Evolutionary conservation across 2,888 invertebrate species (phyloP).

Genomic region (Cerastoderma edule): DNA sequence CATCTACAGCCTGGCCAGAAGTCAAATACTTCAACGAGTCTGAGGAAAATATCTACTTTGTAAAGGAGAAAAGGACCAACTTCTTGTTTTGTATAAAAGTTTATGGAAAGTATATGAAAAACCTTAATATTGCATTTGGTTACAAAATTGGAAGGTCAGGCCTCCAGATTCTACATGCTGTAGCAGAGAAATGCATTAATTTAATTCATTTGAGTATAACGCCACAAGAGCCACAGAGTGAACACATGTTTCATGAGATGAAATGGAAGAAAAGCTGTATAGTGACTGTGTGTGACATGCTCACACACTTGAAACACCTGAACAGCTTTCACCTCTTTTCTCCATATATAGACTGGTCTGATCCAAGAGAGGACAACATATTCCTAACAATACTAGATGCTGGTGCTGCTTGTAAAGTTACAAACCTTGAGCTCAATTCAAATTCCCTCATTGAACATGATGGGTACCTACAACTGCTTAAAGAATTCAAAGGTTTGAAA

Average conservation of each 20-base stretch:
- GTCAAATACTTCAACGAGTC: conserved; percentile 59
- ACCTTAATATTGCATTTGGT: conserved; percentile 61
- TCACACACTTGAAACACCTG: conserved; percentile 51
- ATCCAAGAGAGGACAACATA: conserved; percentile 52
- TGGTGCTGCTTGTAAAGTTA: conserved; percentile 51
- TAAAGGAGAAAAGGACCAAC: conserved; percentile 59
- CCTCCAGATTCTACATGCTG: conserved; percentile 60
- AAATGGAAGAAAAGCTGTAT: conserved; percentile 59
- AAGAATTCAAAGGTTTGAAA: conserved; percentile 54
- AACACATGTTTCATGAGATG: conserved; percentile 31
- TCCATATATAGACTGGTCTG: conserved; percentile 63
- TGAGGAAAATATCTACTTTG: conserved; percentile 70
- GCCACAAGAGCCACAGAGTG: conserved; percentile 48
- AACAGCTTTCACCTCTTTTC: conserved; percentile 46
- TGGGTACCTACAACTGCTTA: conserved; percentile 57
- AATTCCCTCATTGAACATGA: conserved; percentile 65
- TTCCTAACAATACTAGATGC: conserved; percentile 41
- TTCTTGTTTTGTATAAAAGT: conserved; percentile 63
- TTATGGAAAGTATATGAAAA: conserved; percentile 65
- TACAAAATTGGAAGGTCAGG: conserved; percentile 60
- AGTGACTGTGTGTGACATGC: conserved; percentile 52
- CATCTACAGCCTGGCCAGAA: conserved; percentile 61
- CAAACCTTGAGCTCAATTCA: conserved; percentile 61
- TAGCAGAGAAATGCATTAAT: conserved; percentile 59
- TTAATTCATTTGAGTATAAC: conserved; percentile 53